Conservation (phyloP, 2,888 invertebrate species). For the Nomada fabriciana region DNA sequence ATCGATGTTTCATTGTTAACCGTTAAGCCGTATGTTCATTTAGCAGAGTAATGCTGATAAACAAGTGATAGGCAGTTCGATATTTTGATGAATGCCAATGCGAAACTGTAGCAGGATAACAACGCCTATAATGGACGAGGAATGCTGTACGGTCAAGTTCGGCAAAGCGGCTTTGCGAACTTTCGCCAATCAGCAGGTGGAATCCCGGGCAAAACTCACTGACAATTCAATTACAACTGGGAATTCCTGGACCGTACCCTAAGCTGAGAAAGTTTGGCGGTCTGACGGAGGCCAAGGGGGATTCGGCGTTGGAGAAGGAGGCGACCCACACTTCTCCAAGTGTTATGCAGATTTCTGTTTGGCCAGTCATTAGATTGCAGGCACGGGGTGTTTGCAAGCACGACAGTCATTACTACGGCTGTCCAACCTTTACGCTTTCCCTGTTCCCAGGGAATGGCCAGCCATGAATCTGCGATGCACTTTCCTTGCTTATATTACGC, state of each 20-base stretch:
- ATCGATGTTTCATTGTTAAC: slow-evolving; percentile 38
- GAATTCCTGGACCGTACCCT: slow-evolving; percentile 76
- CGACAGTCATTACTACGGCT: slow-evolving; percentile 71
- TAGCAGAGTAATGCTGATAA: slow-evolving; percentile 33
- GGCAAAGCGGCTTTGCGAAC: slow-evolving; percentile 71
- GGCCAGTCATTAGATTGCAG: slow-evolving; percentile 86
- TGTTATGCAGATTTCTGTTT: slow-evolving; percentile 88
- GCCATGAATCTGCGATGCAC: slow-evolving; percentile 38
- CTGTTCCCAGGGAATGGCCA: slow-evolving; percentile 28
- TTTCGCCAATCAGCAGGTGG: slow-evolving; percentile 74
- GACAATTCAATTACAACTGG: slow-evolving; percentile 82
- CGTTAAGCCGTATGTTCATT: not conserved
- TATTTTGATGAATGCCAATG: slow-evolving; percentile 50
- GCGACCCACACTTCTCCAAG: slow-evolving; percentile 71
- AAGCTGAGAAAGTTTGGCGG: slow-evolving; percentile 77
- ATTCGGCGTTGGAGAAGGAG: slow-evolving; percentile 63
- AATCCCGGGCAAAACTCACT: slow-evolving; percentile 72
- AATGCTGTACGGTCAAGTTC: slow-evolving; percentile 64
- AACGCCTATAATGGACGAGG: slow-evolving; percentile 40
- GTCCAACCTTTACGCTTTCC: slow-evolving; percentile 32
- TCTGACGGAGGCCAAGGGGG: slow-evolving; percentile 67
- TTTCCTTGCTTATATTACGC: slow-evolving; percentile 30
- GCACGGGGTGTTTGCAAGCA: slow-evolving; percentile 81
- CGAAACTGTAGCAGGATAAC: slow-evolving; percentile 54
- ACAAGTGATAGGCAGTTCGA: slow-evolving; percentile 46